Evolutionary conservation across 92 coral and sea anemone species (phyloP), one percentile per base, ranked within the genome.

Genomic region (Epizoanthus rinbou): DNA sequence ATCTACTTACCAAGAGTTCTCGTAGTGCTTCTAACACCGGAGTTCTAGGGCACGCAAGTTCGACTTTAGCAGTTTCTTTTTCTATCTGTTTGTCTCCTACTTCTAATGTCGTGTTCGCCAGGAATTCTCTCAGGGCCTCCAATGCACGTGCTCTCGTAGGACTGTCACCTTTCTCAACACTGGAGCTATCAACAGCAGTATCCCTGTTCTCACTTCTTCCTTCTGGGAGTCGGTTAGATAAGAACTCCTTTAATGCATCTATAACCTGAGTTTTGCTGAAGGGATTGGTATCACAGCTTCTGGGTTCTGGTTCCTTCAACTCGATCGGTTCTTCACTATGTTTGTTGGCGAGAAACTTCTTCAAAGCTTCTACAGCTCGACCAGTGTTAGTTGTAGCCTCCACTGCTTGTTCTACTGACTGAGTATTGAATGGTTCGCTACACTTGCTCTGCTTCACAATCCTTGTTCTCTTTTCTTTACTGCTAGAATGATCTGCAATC

Each of bases 231-330:
- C 62, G 59, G 19, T 33, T 59, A 57, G 17, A 9, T 17, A 76
- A 59, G 33, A 76, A 76, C 22, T 76, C 81, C 33, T 76, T 76
- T 54, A 76, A 9, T 18, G 81, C 69, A 18, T 76, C 81, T 31
- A 76, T 33, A 35, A 76, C 81, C 21, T 7, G 28, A 35, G 7
- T 54, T 22, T 59, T 76, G 23, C 50, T 33, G 5, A n/a, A n/a
- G 14, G 53, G 25, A 57, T 57, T 10, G 10, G 13, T 18, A 21
- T 39, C 68, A 19, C 79, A 23, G 79, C 63, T 28, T 5, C 11
- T 8, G 1, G 59, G 35, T 16, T 74, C 80, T 16, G 43, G 17
- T 14, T 56, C 17, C 16, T 33, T 67, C n/a, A 24, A 8, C n/a
- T 39, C 37, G 19, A 3, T 0, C n/a, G 16, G 19, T 54, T 6